Conservation (phyloP, 35 echinoderm and acorn worm genomes). For the Nesometra sesokonis region DNA sequence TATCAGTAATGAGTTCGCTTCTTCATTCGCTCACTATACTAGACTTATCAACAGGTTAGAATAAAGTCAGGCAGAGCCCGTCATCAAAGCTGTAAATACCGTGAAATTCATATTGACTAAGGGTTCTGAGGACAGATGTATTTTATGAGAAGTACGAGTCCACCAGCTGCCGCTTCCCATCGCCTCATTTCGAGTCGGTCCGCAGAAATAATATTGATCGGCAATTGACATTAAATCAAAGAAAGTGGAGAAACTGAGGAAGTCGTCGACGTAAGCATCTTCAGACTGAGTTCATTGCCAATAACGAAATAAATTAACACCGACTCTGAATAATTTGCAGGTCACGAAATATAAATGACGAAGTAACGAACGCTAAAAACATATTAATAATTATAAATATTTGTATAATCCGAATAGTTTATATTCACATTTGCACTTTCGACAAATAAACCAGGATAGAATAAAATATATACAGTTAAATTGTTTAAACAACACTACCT, state of each 20-base stretch:
- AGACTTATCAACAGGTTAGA: background rate
- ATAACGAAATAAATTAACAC: background rate
- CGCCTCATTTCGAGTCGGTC: background rate
- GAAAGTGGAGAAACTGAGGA: background rate
- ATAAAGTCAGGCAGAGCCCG: background rate
- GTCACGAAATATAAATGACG: background rate
- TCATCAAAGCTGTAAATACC: background rate
- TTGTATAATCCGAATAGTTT: no score
- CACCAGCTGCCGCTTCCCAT: background rate
- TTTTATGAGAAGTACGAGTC: background rate
- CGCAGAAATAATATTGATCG: background rate
- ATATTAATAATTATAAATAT: no score
- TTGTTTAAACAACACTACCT: no score
- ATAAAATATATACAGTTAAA: no score
- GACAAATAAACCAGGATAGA: no score
- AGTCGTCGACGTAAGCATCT: background rate
- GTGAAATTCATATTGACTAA: background rate
- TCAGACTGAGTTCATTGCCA: background rate
- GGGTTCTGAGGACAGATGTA: background rate
- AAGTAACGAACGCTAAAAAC: background rate
- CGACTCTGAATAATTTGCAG: background rate
- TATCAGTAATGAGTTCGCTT: background rate
- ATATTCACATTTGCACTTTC: no score
- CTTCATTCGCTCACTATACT: background rate
- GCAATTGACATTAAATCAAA: background rate